Base-by-base conservation (phyloP, 2,888 invertebrate genomes). In the Temnothorax unifasciatus region DNA sequence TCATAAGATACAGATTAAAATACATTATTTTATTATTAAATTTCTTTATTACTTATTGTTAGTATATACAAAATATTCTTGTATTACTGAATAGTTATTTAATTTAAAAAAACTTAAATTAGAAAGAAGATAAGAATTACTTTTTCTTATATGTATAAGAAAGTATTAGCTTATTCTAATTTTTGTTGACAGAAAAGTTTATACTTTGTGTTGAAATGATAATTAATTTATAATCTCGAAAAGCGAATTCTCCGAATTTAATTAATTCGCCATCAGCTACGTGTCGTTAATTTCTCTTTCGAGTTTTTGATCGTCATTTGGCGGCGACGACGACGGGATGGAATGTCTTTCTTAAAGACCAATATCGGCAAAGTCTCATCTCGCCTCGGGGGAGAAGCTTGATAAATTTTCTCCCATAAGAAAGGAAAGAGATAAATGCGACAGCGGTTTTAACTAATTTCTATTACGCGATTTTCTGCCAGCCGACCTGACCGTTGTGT, bases 361-460 rank as follows among this genome's bases (percentile, higher is more conserved):
- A 68, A 77, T 77, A 44, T 77, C 29, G 68, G 18, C n/a, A 29
- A 66, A 41, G 15, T 68, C 21, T 77, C 54, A 77, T 68, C 68
- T 57, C n/a, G 41, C 41, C 29, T 29, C 11, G 5, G 15, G n/a
- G 29, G n/a, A 29, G n/a, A 29, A 68, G 57, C 29, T 54, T 68
- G 57, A 77, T 68, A 68, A 77, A 77, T 77, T 21, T 15, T 44
- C 44, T 68, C 3, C 34, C 5, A 57, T 68, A 44, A 77, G 21
- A 66, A 68, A n/a, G 29, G 2, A 66, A 34, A 68, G 21, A 44
- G 44, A 15, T 41, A 74, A 61, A 74, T 34, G 57, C 9, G 44
- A 54, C 18, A 50, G 18, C n/a, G 41, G 13, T 52, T 76, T 74
- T 64, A 25, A 77, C 66, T 25, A 66, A 29, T 64, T 66, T 77